Evolutionary conservation across 2,113 vertebrate species (phyloP), one percentile per base, ranked within the genome.

Genomic region (Neogobius melanostomus): DNA sequence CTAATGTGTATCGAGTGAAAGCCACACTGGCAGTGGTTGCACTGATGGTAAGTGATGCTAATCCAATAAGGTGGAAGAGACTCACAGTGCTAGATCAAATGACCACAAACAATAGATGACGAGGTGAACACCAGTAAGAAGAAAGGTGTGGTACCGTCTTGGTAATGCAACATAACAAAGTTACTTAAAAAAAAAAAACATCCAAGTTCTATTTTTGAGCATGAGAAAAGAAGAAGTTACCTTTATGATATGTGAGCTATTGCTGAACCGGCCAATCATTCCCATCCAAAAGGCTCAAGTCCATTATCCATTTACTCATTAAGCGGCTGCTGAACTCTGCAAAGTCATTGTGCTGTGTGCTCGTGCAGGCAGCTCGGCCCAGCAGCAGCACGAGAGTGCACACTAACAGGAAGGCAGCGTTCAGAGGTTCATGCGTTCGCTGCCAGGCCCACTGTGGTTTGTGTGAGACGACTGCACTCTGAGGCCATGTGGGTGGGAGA

Each of bases 1-100:
- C 79, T 88, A 89, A 89, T 88, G 85, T 83, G 75, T 77, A 87
- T 70, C 77, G 85, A 88, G 79, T 85, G 88, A 89, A 88, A 85
- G 76, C 77, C 76, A 87, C 80, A 84, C 75, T 74, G 48, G 69
- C 54, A 44, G 28, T 64, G 77, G 78, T 57, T 66, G 66, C 68
- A 71, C 69, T 64, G 77, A 71, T 75, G 75, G 73, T 79, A 71
- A 68, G 65, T 51, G 77, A 81, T 60, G 76, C 76, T 84, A 84
- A 86, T 81, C 75, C 68, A 87, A 83, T 82, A 72, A 89, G 71
- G 82, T 75, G 54, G 71, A 63, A 85, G 10, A 48, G 59, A 67
- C 71, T 69, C 53, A 80, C 68, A 43, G 51, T 11, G 65, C 47
- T 56, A n/a, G 78, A 82, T 84, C 76, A 69, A 68, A 84, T 85